Evolutionary conservation across 2,797 vertebrate genomes (phyloP).

Genomic region (Scolopax rusticola): DNA sequence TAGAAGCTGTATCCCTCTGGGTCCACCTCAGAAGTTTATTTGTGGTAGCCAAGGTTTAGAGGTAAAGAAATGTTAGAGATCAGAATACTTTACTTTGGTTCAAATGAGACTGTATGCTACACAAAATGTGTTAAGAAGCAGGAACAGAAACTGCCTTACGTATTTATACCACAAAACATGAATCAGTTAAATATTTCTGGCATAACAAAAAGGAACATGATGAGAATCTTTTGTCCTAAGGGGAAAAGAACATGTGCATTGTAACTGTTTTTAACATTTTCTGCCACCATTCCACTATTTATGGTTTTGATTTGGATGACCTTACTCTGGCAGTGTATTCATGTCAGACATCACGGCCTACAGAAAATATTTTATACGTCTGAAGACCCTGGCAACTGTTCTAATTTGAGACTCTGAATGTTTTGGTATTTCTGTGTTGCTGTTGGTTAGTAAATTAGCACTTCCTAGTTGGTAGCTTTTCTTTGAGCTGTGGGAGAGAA

Average conservation of each 20-base stretch:
- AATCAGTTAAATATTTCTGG: slow-evolving; percentile 66
- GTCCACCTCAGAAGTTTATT: not conserved
- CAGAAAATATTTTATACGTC: slow-evolving; percentile 65
- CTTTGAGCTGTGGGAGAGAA: not conserved
- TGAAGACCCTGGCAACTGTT: slow-evolving; percentile 43
- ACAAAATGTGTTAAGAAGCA: slow-evolving; percentile 2
- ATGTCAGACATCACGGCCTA: slow-evolving; percentile 51
- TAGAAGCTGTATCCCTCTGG: not conserved
- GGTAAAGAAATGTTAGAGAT: not conserved
- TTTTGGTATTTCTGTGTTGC: not conserved
- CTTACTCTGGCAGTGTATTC: slow-evolving; percentile 47
- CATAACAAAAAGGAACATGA: slow-evolving; percentile 52
- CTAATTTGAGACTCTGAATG: not conserved
- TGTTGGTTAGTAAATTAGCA: slow-evolving; percentile 3
- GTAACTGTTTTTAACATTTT: slow-evolving; percentile 59
- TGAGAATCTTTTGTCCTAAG: slow-evolving; percentile 57
- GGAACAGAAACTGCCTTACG: slow-evolving; percentile 33
- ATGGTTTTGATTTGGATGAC: slow-evolving; percentile 64
- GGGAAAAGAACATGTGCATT: slow-evolving; percentile 58
- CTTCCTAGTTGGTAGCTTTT: not conserved
- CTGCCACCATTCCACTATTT: slow-evolving; percentile 60
- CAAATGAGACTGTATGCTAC: not conserved
- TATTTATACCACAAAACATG: slow-evolving; percentile 40
- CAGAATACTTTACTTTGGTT: not conserved
- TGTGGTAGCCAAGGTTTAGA: not conserved